phyloP scores from a whole-genome alignment of 2,113 vertebrate genomes.

The Steatornis caripensis region DNA sequence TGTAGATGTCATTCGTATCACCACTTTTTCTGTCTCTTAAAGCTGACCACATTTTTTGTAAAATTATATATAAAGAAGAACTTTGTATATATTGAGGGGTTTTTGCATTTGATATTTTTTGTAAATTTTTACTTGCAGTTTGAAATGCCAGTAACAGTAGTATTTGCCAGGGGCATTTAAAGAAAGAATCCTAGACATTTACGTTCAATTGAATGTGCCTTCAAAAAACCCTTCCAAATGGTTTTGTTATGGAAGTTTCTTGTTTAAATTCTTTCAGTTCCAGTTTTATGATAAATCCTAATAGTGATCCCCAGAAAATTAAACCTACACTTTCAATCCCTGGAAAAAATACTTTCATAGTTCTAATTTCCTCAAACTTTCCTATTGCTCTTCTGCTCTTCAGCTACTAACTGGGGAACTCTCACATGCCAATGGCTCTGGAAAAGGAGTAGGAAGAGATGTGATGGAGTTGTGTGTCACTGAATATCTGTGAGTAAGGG shows the following conservation, averaged over 20 bases:
- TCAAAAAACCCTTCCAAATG: neutral
- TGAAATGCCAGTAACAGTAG: neutral
- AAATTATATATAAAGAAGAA: neutral
- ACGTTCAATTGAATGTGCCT: neutral
- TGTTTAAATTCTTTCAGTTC: neutral
- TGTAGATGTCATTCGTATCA: neutral
- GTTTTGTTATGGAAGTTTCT: neutral
- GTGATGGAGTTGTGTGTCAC: fast-evolving
- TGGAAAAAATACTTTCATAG: neutral
- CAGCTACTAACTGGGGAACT: neutral
- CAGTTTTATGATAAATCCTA: neutral
- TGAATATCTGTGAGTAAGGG: neutral
- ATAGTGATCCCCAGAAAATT: neutral
- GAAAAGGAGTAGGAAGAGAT: neutral
- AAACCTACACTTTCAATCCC: neutral
- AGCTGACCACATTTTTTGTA: neutral
- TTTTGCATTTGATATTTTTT: neutral
- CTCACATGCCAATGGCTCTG: neutral
- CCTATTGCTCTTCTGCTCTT: neutral
- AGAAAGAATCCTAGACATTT: neutral
- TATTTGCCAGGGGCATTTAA: neutral
- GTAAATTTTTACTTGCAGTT: neutral
- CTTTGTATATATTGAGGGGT: fast-evolving
- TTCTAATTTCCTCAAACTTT: neutral
- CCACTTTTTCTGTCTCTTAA: neutral